Conservation (phyloP, 2,113 vertebrate genomes). For the Tonatia bakeri region DNA sequence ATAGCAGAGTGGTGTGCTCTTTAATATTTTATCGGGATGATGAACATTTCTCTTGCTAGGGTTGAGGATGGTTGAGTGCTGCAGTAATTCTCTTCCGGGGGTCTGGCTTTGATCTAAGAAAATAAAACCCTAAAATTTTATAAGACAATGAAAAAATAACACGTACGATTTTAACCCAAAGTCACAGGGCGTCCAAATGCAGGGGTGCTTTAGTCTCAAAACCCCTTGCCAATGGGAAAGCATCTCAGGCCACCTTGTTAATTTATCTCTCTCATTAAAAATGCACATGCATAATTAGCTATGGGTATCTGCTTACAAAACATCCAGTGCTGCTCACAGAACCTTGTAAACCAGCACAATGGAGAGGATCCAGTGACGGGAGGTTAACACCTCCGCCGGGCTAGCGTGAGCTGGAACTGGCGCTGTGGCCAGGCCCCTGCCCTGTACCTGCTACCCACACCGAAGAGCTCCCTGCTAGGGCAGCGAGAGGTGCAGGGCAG, state of each 20-base stretch:
- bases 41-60: not conserved
- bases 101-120: not conserved
- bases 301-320: constrained; percentile 64
- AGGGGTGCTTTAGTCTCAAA: not conserved
- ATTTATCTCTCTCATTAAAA: constrained; percentile 46
- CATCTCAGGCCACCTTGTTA: not conserved
- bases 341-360: constrained; percentile 56
- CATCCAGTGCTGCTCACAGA: constrained; percentile 34
- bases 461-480: not conserved
- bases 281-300: constrained; percentile 50
- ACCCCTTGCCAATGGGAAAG: not conserved
- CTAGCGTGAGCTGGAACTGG: constrained; percentile 26
- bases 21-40: not conserved
- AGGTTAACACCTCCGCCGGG: constrained; percentile 1
- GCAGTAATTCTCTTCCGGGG: not conserved
- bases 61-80: not conserved
- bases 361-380: constrained; percentile 16
- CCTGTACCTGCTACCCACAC: not conserved
- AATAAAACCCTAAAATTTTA: not conserved
- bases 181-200: not conserved
- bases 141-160: not conserved
- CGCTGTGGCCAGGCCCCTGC: not conserved
- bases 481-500: not conserved
- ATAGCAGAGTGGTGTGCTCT: not conserved
- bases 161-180: not conserved